Percentiles rank a stretch among this genome's conserved stretches.
These are phyloP conservation scores for Amphiprion clarkii DNA, from an alignment of 2,797 vertebrate species.

Conservation along the genomic window DNA sequence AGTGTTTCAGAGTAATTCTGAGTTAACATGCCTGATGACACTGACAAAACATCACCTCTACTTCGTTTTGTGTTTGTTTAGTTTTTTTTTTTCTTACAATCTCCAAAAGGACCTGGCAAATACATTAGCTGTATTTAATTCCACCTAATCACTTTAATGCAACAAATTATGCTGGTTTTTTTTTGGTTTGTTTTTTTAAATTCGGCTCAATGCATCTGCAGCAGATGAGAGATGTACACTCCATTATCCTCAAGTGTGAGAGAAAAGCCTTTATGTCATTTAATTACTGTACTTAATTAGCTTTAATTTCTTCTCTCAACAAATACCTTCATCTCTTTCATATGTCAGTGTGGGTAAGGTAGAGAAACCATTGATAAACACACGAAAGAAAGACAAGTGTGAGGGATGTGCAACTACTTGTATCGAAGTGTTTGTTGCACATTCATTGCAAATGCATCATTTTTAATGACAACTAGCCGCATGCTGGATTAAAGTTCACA, in stretches of 20 bases:
- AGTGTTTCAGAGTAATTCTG: conserved; percentile 76
- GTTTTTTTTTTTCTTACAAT: conserved; percentile 46
- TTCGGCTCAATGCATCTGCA: conserved; percentile 87
- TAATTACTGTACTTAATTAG: conserved; percentile 83
- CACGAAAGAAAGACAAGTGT: conserved; percentile 25
- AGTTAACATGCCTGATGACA: conserved; percentile 27
- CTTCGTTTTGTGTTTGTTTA: conserved; percentile 73
- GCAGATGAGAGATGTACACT: conserved; percentile 90
- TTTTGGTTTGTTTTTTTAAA: conserved; percentile 66
- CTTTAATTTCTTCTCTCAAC: conserved; percentile 72
- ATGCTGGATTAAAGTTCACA: conserved; percentile 20
- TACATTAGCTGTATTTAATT: conserved; percentile 95
- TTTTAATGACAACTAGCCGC: conserved; percentile 55
- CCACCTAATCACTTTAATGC: conserved; percentile 92
- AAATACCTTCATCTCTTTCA: conserved; percentile 72
- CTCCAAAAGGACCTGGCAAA: conserved; percentile 82
- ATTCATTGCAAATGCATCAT: conserved; percentile 50
- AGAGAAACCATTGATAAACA: conserved; percentile 36
- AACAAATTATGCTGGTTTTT: conserved; percentile 88
- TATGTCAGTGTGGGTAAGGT: conserved; percentile 21
- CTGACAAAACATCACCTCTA: conserved; percentile 85
- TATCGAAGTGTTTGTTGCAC: conserved; percentile 30
- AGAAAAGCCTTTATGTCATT: conserved; percentile 87
- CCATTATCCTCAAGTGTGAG: conserved; percentile 90
- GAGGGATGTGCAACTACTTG: conserved; percentile 44